Percentiles rank a stretch among this genome's conserved stretches.
Evolutionary conservation across 2,113 vertebrate genomes (phyloP).

Genomic region (Limanda limanda): DNA sequence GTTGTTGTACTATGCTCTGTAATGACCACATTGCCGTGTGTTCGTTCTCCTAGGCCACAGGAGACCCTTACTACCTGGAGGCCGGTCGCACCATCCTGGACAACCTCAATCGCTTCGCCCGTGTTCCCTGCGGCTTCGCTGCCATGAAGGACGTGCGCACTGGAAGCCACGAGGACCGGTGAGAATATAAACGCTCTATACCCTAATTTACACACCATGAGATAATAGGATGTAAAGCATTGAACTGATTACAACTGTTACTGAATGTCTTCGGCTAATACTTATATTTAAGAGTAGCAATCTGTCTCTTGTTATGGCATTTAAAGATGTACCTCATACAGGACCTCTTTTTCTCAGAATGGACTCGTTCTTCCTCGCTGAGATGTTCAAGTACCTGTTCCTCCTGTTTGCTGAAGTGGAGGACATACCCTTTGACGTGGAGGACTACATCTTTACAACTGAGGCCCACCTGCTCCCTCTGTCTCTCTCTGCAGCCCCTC

Average conservation of each 20-base stretch:
- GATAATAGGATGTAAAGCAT: not conserved
- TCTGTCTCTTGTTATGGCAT: no score
- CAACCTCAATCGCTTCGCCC: slow-evolving; percentile 96
- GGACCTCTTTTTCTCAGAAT: slow-evolving; percentile 82
- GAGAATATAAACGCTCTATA: slow-evolving; percentile 38
- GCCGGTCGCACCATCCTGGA: slow-evolving; percentile 96
- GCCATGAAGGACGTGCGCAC: slow-evolving; percentile 99
- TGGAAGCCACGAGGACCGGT: slow-evolving; percentile 99
- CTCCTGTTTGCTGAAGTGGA: slow-evolving; percentile 94
- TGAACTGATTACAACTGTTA: no score
- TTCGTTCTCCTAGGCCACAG: slow-evolving; percentile 87
- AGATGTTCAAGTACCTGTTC: slow-evolving; percentile 99
- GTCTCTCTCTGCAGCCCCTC: slow-evolving; percentile 91
- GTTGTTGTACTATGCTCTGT: not conserved
- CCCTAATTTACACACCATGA: not conserved
- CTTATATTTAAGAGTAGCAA: no score
- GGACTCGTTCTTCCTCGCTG: slow-evolving; percentile 98
- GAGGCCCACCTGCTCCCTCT: slow-evolving; percentile 98
- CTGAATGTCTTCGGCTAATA: no score
- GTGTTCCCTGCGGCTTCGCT: slow-evolving; percentile 97
- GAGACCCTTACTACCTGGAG: slow-evolving; percentile 97
- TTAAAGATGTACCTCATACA: not conserved
- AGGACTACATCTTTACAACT: slow-evolving; percentile 98
- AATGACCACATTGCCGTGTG: not conserved
- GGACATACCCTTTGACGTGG: slow-evolving; percentile 94